A percentile compares a stretch with the other conserved stretches of the same genome.
phyloP scores from a whole-genome alignment of 2,113 vertebrate species.

The Puffinus mauretanicus region DNA sequence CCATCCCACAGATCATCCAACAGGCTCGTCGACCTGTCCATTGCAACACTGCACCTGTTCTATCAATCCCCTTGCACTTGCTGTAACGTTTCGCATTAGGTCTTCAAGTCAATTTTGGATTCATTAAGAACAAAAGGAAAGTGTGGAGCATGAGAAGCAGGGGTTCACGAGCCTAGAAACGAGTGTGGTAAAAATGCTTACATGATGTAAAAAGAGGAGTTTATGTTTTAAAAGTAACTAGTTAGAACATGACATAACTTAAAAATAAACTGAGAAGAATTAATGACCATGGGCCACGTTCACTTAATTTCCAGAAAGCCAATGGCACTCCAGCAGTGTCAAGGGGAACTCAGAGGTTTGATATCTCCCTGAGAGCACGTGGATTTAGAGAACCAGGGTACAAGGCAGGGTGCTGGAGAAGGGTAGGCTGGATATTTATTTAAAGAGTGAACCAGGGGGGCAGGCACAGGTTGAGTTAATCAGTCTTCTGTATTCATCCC shows the following conservation, averaged over 20 bases:
- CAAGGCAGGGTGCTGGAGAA: not conserved
- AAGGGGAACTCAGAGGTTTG: not conserved
- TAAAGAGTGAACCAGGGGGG: not conserved
- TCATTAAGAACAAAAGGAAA: not conserved
- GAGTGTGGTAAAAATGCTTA: not conserved
- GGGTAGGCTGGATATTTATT: not conserved
- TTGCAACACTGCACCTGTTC: not conserved
- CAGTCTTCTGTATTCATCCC: not conserved
- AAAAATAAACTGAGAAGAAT: not conserved
- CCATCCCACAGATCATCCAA: not conserved
- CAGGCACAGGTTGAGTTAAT: not conserved
- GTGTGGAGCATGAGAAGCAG: not conserved
- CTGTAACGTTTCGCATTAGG: not conserved
- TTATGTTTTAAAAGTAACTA: not conserved
- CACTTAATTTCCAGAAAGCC: not conserved
- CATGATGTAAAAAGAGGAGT: not conserved
- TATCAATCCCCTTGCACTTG: not conserved
- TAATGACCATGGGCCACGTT: rapidly evolving
- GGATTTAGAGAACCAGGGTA: not conserved
- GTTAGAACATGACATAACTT: not conserved
- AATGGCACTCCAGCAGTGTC: not conserved
- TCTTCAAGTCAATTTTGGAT: not conserved
- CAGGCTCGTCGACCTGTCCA: not conserved
- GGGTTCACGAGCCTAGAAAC: not conserved
- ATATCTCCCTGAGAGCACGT: not conserved